Evolutionary conservation across 30 jellyfish, hydroid and myxozoan genomes (phyloP).

Genomic region (Cassiopea andromeda): DNA sequence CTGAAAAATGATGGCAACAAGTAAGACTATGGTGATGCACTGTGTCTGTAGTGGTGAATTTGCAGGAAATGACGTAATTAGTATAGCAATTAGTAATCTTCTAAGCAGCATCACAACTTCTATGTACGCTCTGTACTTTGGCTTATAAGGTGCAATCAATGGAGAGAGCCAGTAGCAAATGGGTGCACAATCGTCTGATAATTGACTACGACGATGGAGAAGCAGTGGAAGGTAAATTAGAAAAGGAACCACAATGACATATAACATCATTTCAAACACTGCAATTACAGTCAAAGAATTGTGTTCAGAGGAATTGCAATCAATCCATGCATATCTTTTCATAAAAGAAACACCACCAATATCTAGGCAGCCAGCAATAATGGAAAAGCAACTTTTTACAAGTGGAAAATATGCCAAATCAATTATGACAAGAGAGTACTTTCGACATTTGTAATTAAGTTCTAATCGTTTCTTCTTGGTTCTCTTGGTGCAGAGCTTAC

Average conservation of each 20-base stretch:
- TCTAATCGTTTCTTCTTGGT: too few species aligned
- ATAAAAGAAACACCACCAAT: constrained; percentile 30
- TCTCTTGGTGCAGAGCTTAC: too few species aligned
- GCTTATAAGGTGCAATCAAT: constrained; percentile 25
- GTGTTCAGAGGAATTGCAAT: constrained; percentile 16
- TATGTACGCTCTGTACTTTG: constrained; percentile 16
- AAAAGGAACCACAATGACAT: constrained; percentile 50
- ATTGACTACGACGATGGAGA: constrained; percentile 2
- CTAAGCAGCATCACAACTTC: constrained; percentile 37
- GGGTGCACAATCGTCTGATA: constrained; percentile 3
- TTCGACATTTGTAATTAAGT: too few species aligned
- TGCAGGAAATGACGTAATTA: constrained; percentile 28
- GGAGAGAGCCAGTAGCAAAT: constrained; percentile 43
- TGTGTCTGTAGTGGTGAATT: constrained; percentile 27
- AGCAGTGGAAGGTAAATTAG: constrained; percentile 49
- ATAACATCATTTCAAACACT: constrained; percentile 12
- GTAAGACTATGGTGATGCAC: not conserved
- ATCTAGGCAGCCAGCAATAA: constrained; percentile 23
- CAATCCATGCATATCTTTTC: constrained; percentile 49
- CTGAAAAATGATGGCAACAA: not conserved
- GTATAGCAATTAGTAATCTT: constrained; percentile 37
- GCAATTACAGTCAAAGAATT: constrained; percentile 21
- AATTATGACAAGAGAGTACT: too few species aligned
- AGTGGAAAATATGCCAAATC: not conserved
- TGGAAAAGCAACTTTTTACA: not conserved